A percentile compares a stretch with the other conserved stretches of the same genome.
Conservation (phyloP, 2,113 vertebrate genomes). For the Sclerurus mexicanus region DNA sequence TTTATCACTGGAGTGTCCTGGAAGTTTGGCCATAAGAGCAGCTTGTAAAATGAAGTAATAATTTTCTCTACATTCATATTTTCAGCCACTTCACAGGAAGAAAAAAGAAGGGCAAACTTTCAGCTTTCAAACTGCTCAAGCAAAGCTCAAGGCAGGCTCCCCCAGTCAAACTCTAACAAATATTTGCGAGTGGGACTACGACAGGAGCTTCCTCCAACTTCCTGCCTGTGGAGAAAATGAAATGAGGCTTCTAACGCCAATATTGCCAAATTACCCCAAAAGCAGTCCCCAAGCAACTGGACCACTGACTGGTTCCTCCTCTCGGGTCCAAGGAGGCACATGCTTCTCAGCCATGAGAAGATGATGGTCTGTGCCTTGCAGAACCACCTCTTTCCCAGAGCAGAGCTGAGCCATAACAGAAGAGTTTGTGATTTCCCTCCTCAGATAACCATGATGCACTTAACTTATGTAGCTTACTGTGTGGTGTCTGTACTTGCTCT, state of each 20-base stretch:
- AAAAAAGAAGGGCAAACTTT: background rate
- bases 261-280: background rate
- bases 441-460: background rate
- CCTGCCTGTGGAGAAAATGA: background rate
- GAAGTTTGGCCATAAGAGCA: background rate
- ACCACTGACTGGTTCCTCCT: background rate
- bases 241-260: background rate
- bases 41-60: background rate
- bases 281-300: background rate
- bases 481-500: background rate
- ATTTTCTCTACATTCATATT: background rate
- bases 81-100: background rate
- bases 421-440: background rate
- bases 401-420: background rate
- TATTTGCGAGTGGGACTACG: background rate
- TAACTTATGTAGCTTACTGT: background rate
- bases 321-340: background rate
- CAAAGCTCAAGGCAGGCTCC: background rate
- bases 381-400: background rate
- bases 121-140: background rate
- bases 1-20: background rate
- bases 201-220: background rate
- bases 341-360: background rate
- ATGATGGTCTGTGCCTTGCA: background rate
- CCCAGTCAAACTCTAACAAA: fast-evolving